Evolutionary conservation across 2,113 vertebrate species (phyloP).

Genomic region (Pan troglodytes): NHGRI_mPanTro3-v2.1_pri NC_072402.2:105689001-105689500

Average conservation of each 20-base stretch:
- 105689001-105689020: neutral
- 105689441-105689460: neutral
- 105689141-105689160: neutral
- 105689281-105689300: constrained; percentile 6
- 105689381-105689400: neutral
- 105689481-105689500: too few species aligned
- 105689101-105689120: neutral
- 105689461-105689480: neutral
- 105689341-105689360: neutral
- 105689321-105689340: neutral
- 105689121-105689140: neutral
- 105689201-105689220: neutral
- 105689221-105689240: neutral
- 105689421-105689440: neutral
- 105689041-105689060: neutral
- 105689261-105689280: neutral
- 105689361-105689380: neutral
- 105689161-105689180: neutral
- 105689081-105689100: neutral
- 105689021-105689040: neutral
- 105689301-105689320: neutral
- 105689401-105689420: neutral
- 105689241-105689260: neutral
- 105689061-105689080: neutral
- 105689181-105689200: neutral